Percentiles rank a stretch among this genome's conserved stretches.
Evolutionary conservation across 2,888 invertebrate genomes (phyloP).

Genomic region (Cerastis leucographa): DNA sequence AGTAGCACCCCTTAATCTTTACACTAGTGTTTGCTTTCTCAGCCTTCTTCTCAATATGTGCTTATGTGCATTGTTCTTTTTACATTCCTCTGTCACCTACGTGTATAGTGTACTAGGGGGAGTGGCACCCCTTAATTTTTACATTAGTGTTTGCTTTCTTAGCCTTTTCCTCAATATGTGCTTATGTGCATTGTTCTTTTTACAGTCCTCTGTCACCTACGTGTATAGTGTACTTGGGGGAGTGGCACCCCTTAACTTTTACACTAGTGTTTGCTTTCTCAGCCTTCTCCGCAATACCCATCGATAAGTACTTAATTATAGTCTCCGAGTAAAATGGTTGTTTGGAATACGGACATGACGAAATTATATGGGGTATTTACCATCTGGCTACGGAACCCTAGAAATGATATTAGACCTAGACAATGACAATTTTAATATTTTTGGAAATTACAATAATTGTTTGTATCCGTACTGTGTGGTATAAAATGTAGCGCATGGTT

Average conservation of each 20-base stretch:
- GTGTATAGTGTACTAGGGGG: no score
- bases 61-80: no score
- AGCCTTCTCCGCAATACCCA: background rate
- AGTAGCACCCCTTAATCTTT: background rate
- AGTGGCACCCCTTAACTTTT: background rate
- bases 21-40: background rate
- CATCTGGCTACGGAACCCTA: background rate
- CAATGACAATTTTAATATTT: slow-evolving; percentile 68
- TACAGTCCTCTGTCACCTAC: background rate
- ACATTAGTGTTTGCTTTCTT: background rate
- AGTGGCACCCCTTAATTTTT: background rate
- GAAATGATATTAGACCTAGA: slow-evolving; percentile 50
- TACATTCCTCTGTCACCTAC: no score
- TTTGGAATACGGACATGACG: background rate
- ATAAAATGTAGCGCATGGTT: slow-evolving; percentile 61
- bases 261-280: background rate
- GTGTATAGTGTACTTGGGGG: no score
- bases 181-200: background rate
- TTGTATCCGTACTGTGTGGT: slow-evolving; percentile 71
- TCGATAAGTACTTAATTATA: background rate
- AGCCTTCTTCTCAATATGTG: background rate
- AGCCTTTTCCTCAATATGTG: background rate
- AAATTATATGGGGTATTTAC: background rate
- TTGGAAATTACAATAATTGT: slow-evolving; percentile 73
- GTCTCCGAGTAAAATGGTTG: background rate